phyloP scores from a whole-genome alignment of 2,797 vertebrate genomes.

The Nyctalus aviator region DNA sequence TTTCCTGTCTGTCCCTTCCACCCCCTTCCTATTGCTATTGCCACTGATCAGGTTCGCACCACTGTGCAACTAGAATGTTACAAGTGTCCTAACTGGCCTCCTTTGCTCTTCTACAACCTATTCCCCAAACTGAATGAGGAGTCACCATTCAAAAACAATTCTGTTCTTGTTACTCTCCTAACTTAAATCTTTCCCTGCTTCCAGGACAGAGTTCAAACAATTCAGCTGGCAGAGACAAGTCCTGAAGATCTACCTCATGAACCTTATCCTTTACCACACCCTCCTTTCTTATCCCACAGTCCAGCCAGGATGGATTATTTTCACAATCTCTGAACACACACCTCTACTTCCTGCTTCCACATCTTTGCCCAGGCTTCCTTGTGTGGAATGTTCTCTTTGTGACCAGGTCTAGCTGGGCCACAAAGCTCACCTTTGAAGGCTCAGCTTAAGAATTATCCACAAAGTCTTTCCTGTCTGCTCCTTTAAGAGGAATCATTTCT shows the following conservation, averaged over 20 bases:
- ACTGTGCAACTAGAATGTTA: not conserved
- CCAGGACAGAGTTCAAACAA: not conserved
- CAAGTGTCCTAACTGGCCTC: not conserved
- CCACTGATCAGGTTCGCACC: not conserved
- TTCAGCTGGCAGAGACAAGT: not conserved
- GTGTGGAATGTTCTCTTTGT: not conserved
- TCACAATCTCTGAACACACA: not conserved
- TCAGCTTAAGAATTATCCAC: not conserved
- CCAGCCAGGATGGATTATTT: not conserved
- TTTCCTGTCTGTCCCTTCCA: not conserved
- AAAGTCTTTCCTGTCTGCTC: not conserved
- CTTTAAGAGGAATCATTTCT: not conserved
- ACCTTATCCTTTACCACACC: not conserved
- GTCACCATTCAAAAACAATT: not conserved
- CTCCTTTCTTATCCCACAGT: not conserved
- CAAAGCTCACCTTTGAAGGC: not conserved
- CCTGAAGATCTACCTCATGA: not conserved
- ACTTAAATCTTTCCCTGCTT: not conserved
- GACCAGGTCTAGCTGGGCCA: not conserved
- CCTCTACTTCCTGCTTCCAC: not conserved
- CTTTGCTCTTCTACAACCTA: not conserved
- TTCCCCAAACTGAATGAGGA: not conserved
- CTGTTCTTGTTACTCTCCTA: not conserved
- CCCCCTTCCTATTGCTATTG: accelerated
- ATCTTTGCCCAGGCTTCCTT: not conserved